Conservation (phyloP, 2,113 vertebrate species). For the Dicentrarchus labrax region DNA sequence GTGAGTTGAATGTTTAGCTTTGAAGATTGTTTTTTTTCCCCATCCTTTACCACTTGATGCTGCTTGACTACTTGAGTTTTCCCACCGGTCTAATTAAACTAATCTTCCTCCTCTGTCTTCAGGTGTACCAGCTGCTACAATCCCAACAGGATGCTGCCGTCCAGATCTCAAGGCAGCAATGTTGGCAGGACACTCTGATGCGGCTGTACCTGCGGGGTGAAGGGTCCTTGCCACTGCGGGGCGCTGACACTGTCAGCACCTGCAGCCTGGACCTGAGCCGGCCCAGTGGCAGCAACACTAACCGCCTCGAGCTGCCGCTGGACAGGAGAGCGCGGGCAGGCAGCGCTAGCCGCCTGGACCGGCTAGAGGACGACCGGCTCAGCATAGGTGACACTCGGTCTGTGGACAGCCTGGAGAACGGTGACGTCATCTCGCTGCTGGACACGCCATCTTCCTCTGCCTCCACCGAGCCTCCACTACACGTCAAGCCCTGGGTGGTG, state of each 20-base stretch:
- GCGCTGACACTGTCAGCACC: conserved; percentile 78
- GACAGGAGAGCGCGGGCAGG: conserved; percentile 79
- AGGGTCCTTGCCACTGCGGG: conserved; percentile 51
- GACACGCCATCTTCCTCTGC: conserved; percentile 81
- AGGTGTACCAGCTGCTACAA: conserved; percentile 94
- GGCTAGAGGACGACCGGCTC: conserved; percentile 80
- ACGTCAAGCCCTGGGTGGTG: conserved; percentile 86
- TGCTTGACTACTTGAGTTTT: not conserved
- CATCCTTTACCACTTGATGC: not conserved
- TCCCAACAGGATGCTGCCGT: conserved; percentile 90
- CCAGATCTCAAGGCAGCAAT: conserved; percentile 92
- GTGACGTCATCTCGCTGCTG: conserved; percentile 83
- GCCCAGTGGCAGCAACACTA: conserved; percentile 24
- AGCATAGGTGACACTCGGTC: conserved; percentile 87
- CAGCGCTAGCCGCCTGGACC: conserved; percentile 66
- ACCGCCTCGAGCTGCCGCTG: conserved; percentile 76
- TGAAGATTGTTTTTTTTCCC: not conserved
- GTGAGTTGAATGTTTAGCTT: too few species aligned
- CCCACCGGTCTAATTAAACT: not conserved
- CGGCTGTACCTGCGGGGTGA: conserved; percentile 89
- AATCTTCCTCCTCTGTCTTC: conserved; percentile 43
- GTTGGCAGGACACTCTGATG: conserved; percentile 97
- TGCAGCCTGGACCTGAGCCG: conserved; percentile 81
- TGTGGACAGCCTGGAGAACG: conserved; percentile 86
- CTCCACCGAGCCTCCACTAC: conserved; percentile 78